These are phyloP conservation scores for Xestia xanthographa DNA, from an alignment of 2,888 invertebrate species.

Conservation along the genomic window DNA sequence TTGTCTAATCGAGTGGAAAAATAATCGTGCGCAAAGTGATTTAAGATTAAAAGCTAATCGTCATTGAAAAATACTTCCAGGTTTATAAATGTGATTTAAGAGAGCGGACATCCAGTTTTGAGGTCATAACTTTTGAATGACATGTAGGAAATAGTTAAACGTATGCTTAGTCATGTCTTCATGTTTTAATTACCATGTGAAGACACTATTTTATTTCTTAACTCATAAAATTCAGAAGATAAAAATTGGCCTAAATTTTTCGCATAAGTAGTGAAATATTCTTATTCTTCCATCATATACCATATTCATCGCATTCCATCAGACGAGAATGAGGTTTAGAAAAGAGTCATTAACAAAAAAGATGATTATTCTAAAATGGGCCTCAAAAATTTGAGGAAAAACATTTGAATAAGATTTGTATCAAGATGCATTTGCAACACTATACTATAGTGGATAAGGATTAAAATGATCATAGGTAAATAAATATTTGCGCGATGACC, in stretches of 20 bases:
- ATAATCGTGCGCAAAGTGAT: conserved; percentile 29
- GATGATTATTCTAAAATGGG: background rate
- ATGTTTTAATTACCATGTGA: conserved; percentile 5
- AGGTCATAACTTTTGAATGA: conserved; percentile 40
- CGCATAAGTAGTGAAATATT: background rate
- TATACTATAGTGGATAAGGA: background rate
- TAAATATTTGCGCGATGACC: conserved; percentile 52
- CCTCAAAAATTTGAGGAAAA: background rate
- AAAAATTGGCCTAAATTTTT: background rate
- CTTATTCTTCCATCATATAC: background rate
- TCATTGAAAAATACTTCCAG: conserved; percentile 41
- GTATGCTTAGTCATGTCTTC: conserved; percentile 19
- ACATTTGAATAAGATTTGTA: background rate
- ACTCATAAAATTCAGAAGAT: background rate
- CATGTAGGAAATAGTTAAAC: conserved; percentile 42
- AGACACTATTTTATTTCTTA: conserved; percentile 17
- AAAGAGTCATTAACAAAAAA: background rate
- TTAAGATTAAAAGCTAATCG: conserved; percentile 20
- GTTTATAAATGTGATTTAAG: conserved; percentile 27
- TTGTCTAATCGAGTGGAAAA: conserved; percentile 12
- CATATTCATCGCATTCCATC: too few species aligned
- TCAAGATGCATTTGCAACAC: background rate
- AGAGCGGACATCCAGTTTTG: conserved; percentile 38
- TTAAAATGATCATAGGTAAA: conserved; percentile 17
- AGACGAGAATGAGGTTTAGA: background rate